Base-by-base conservation (phyloP, 2,797 vertebrate species). In the Coccyzus lansbergi region DNA sequence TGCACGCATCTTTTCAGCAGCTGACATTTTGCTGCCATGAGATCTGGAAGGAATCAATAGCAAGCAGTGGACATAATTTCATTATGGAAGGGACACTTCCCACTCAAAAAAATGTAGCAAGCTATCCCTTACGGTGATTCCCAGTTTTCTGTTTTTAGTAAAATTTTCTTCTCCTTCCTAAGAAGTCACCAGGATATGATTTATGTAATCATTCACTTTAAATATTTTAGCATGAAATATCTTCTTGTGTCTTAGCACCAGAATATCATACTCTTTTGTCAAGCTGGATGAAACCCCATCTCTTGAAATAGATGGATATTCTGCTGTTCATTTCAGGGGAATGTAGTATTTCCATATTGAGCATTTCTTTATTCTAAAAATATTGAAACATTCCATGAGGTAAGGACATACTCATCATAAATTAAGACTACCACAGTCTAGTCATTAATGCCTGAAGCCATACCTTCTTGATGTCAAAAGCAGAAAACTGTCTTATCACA, bases 231-330 rank as follows among this genome's bases (percentile, higher is more conserved):
- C 16, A 49, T 48, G 3, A 86, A 55, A 22, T 64, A 60, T n/a
- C 29, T 51, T 56, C 29, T 51, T 56, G 12, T 28, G 29, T 52
- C 28, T 52, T 52, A 52, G 51, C 28, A 52, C 15, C 33, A 64
- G 29, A 75, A 71, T 26, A 65, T 12, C 17, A 4, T 31, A 60
- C 17, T n/a, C 16, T 81, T 85, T 76, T 49, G 24, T 53, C 24
- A 48, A 72, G 25, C 40, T 83, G 38, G 15, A 46, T 46, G 26
- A 76, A 89, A 62, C 60, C 19, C 63, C 31, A 20, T 2, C 6
- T 72, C 59, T 82, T 67, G 56, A 91, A 95, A 78, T 36, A 77
- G 38, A 59, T 48, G 52, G 36, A 15, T 88, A 46, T 69, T 75
- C 75, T 88, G 38, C 40, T 71, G 4, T 24, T 80, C 53, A 38